Percentiles rank a stretch among this genome's conserved stretches.
These are phyloP conservation scores for Drosophila ironensis DNA, from an alignment of 1,140 invertebrate genomes.

Conservation along the genomic window DNA sequence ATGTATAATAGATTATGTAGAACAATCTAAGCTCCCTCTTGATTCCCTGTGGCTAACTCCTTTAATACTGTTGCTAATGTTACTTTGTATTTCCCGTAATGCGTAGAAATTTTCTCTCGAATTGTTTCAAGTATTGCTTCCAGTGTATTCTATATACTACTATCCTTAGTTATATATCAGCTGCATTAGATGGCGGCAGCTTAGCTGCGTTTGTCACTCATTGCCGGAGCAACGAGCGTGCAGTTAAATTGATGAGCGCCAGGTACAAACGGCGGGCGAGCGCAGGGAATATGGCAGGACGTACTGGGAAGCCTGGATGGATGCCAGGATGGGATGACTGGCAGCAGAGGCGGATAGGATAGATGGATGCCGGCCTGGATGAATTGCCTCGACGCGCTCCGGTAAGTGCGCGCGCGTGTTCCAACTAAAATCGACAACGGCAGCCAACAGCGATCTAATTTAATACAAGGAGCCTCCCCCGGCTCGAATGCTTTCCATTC, in stretches of 20 bases:
- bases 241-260: conserved; percentile 78
- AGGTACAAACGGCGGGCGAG: conserved; percentile 39
- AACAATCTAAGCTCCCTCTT: too few relatives aligned
- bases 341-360: conserved; percentile 6
- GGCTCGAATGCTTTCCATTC: conserved; percentile 21
- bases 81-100: too few relatives aligned
- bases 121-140: not conserved
- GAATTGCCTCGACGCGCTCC: conserved; percentile 58
- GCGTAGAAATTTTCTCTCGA: too few relatives aligned
- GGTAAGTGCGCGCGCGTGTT: conserved; percentile 73
- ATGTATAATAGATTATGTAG: too few relatives aligned
- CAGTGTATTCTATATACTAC: conserved; percentile 21
- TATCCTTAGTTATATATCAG: conserved; percentile 40
- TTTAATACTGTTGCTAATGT: too few relatives aligned
- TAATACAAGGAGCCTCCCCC: conserved; percentile 30
- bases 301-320: not conserved
- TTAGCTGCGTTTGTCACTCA: conserved; percentile 65
- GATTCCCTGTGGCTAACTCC: too few relatives aligned
- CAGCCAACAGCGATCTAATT: conserved; percentile 37
- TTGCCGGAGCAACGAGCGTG: conserved; percentile 48
- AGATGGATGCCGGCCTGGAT: conserved; percentile 37
- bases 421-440: conserved; percentile 39
- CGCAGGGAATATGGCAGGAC: conserved; percentile 17
- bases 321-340: not conserved
- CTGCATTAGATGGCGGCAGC: conserved; percentile 64